Base-by-base conservation (phyloP, 2,797 vertebrate species). In the Epinephelus malabaricus region DNA sequence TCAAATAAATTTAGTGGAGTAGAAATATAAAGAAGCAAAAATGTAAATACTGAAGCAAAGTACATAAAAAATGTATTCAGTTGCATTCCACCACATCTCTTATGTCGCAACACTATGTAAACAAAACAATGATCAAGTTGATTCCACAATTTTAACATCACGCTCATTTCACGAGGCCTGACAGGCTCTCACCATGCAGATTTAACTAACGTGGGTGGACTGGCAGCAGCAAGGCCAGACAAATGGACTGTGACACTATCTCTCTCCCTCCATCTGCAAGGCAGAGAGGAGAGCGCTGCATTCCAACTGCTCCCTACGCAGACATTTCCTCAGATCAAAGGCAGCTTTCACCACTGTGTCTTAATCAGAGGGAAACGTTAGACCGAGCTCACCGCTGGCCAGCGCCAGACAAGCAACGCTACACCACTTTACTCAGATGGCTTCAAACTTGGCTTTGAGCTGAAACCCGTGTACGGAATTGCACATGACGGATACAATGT, bases 271-370 rank as follows among this genome's bases (percentile, higher is more conserved):
- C 84, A 84, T 94, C 90, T 92, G 86, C 74, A 53, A 88, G 84
- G 89, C 88, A 82, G 91, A 88, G 82, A 85, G 45, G 51, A 86
- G 89, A 79, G 88, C 79, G 86, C 86, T 51, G 90, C 92, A 95
- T 94, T 93, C 91, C 91, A 87, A 84, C 91, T 88, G 88, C 92
- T 95, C 90, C 92, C 92, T 76, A 88, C 82, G 69, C 93, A 94
- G 92, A 94, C 93, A 94, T 92, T 94, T 94, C 91, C 94, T 92
- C 90, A 92, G 93, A 96, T 96, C 94, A 95, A 96, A 94, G 93
- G 81, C 88, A 85, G 91, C 93, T 92, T 95, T 94, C 92, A 93
- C 88, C 89, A 82, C 92, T 77, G 91, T 75, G 85, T 94, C 93
- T 93, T 91, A 94, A 95, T 95, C 94, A 94, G 89, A 91, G 89